phyloP scores from a whole-genome alignment of 2,797 vertebrate genomes.

The Silurus lanzhouensis region DNA sequence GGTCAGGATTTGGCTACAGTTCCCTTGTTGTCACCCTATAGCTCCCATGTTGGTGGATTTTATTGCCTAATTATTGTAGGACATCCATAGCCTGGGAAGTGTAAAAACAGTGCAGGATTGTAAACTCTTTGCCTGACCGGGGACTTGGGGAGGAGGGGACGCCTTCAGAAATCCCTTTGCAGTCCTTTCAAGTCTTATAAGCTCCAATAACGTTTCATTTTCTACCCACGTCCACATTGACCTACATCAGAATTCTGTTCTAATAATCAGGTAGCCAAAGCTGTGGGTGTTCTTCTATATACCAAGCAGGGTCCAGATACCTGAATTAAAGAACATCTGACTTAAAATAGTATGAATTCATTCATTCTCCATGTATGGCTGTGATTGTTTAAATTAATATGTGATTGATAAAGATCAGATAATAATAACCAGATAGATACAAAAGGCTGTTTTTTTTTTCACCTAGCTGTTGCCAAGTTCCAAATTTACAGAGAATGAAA shows the following conservation, averaged over 20 bases:
- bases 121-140: background rate
- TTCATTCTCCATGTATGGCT: background rate
- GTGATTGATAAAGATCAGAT: background rate
- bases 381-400: conserved; percentile 20
- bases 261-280: conserved; percentile 1
- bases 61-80: background rate
- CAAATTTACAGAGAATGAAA: conserved; percentile 6
- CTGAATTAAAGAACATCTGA: conserved; percentile 17
- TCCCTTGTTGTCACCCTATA: background rate
- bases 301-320: background rate
- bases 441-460: conserved; percentile 8
- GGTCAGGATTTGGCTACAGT: conserved; percentile 15
- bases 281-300: conserved; percentile 3
- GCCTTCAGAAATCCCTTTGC: conserved; percentile 1
- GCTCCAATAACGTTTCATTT: conserved; percentile 1
- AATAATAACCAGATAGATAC: conserved; percentile 11
- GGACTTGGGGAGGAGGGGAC: background rate
- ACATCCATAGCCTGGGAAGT: background rate
- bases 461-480: background rate
- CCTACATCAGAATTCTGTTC: background rate
- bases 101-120: background rate
- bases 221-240: background rate
- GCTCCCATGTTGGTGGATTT: background rate
- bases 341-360: background rate
- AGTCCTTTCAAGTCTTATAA: background rate